A percentile compares a stretch with the other conserved stretches of the same genome.
phyloP scores from a whole-genome alignment of 2,888 invertebrate species.

The Hirtodrosophila confusa region DNA sequence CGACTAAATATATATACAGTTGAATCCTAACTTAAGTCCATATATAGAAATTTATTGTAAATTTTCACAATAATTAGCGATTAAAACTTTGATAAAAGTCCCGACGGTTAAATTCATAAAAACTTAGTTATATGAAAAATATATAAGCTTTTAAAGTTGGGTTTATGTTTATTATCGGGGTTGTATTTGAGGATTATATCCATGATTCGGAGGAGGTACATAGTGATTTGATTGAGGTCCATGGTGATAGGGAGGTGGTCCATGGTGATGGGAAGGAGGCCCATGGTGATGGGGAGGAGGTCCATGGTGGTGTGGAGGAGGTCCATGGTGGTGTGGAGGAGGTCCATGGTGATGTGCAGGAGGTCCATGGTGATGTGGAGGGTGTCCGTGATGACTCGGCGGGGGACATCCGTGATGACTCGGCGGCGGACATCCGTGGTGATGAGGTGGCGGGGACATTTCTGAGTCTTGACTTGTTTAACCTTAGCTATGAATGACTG shows the following conservation, averaged over 20 bases:
- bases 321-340: conserved; percentile 30
- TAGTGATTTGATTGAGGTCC: conserved; percentile 27
- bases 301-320: conserved; percentile 26
- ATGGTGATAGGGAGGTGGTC: conserved; percentile 26
- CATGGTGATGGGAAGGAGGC: conserved; percentile 22
- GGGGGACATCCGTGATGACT: conserved; percentile 3
- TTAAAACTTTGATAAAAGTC: neutral
- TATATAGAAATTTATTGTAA: too few relatives aligned
- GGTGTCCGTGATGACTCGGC: conserved; percentile 33
- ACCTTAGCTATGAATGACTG: conserved; percentile 13
- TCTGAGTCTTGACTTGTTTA: neutral
- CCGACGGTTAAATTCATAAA: neutral
- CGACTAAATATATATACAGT: too few relatives aligned
- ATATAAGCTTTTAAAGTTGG: too few relatives aligned
- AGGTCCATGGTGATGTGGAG: conserved; percentile 31
- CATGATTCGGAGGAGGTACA: conserved; percentile 11
- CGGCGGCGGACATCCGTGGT: conserved; percentile 26
- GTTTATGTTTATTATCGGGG: conserved; percentile 41
- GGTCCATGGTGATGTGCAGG: conserved; percentile 35
- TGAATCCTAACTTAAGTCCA: too few relatives aligned
- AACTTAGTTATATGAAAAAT: neutral
- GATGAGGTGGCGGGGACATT: conserved; percentile 24
- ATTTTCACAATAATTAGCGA: too few relatives aligned
- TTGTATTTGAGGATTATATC: conserved; percentile 14
- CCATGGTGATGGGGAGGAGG: conserved; percentile 26